Evolutionary conservation across 2,888 invertebrate species (phyloP).

Genomic region (Strigamia transsilvanica): DNA sequence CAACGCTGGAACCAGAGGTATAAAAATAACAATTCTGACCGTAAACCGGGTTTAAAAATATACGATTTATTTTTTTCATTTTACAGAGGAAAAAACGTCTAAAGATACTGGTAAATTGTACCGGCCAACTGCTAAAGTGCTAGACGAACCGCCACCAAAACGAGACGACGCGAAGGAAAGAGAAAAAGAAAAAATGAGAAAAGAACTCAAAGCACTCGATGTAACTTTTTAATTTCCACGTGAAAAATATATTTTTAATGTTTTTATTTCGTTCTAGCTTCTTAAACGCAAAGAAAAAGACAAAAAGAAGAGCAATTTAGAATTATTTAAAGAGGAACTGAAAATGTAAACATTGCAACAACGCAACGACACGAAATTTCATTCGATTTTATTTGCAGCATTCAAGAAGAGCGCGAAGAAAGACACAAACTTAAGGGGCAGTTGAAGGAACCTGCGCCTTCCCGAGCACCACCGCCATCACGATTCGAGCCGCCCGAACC

Average conservation of each 20-base stretch:
- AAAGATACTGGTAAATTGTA: constrained; percentile 90
- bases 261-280: neutral
- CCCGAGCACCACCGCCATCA: constrained; percentile 54
- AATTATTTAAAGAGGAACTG: constrained; percentile 97
- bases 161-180: constrained; percentile 68
- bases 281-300: constrained; percentile 76
- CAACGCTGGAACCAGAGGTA: constrained; percentile 91
- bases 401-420: constrained; percentile 97
- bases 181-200: constrained; percentile 53
- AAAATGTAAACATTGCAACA: constrained; percentile 75
- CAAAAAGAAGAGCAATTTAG: constrained; percentile 96
- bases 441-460: constrained; percentile 66
- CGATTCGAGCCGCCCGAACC: constrained; percentile 55
- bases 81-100: constrained; percentile 79
- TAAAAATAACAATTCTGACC: constrained; percentile 8
- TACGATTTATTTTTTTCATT: constrained; percentile 55
- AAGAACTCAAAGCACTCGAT: constrained; percentile 54
- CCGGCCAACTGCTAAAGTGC: constrained; percentile 84
- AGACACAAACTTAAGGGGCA: constrained; percentile 88
- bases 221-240: constrained; percentile 69
- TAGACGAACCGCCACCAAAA: constrained; percentile 70
- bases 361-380: neutral
- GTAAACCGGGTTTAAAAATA: constrained; percentile 21
- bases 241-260: neutral
- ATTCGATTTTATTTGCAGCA: constrained; percentile 69